Evolutionary conservation across 2,113 vertebrate species (phyloP).

Genomic region (Dromiciops gliroides): DNA sequence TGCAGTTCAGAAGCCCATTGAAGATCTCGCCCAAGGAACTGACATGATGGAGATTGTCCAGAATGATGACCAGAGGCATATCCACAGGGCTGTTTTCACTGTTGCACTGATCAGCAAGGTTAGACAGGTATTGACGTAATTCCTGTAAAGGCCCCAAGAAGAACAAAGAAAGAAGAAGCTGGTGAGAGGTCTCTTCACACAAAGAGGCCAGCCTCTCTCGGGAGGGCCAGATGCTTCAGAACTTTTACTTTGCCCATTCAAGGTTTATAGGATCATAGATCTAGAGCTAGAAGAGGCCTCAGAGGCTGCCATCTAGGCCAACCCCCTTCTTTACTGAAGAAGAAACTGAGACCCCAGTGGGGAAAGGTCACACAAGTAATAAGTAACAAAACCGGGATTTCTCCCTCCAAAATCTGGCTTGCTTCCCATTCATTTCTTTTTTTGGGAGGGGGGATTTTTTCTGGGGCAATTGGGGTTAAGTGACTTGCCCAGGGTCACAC

Average conservation of each 20-base stretch:
- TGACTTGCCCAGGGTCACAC: too few relatives aligned
- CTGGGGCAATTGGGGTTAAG: too few relatives aligned
- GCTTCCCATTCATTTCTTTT: too few relatives aligned
- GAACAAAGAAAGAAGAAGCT: not conserved
- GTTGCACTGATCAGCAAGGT: constrained; percentile 94
- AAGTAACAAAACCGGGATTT: not conserved
- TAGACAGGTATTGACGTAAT: constrained; percentile 94
- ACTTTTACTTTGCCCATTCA: not conserved
- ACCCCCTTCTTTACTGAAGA: not conserved
- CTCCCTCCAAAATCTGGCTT: not conserved
- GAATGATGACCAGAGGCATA: constrained; percentile 94
- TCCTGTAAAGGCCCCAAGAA: constrained; percentile 83
- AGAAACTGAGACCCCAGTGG: not conserved
- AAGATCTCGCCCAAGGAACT: constrained; percentile 98
- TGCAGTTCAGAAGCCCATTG: constrained; percentile 96
- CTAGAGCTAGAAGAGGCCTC: not conserved
- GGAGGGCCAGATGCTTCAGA: accelerated
- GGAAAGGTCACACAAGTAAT: not conserved
- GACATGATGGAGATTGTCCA: constrained; percentile 97
- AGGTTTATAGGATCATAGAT: not conserved
- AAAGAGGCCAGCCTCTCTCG: not conserved
- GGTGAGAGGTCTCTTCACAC: accelerated
- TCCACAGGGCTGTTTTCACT: constrained; percentile 87
- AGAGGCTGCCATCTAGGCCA: not conserved
- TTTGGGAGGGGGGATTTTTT: too few relatives aligned